These are phyloP conservation scores for Neelides folsomi DNA, from an alignment of 2,888 invertebrate species.

Conservation along the genomic window DNA sequence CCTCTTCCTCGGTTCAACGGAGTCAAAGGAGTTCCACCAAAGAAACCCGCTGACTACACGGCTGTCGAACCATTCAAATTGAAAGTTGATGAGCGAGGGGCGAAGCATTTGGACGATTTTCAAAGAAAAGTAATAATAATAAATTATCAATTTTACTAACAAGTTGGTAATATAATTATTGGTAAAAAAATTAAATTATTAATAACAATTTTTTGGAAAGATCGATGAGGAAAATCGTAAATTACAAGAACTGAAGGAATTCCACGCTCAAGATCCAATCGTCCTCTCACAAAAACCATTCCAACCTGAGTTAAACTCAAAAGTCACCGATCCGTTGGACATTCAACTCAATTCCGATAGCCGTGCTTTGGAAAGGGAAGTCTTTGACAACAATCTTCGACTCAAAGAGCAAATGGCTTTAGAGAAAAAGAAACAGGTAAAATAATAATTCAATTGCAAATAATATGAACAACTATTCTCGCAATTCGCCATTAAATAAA, in stretches of 20 bases:
- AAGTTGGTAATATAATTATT: no score
- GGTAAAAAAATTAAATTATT: no score
- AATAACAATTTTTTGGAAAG: slow-evolving; percentile 28
- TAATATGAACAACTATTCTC: not conserved
- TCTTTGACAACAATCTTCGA: slow-evolving; percentile 45
- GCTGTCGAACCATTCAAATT: slow-evolving; percentile 37
- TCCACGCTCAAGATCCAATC: slow-evolving; percentile 51
- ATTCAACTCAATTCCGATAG: slow-evolving; percentile 52
- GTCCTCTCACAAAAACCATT: slow-evolving; percentile 54
- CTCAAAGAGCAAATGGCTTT: slow-evolving; percentile 45
- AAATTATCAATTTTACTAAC: not conserved
- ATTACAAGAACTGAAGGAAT: slow-evolving; percentile 36
- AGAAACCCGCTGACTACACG: slow-evolving; percentile 35
- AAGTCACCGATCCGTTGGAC: slow-evolving; percentile 41
- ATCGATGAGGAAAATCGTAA: slow-evolving; percentile 38
- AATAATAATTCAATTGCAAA: slow-evolving; percentile 1
- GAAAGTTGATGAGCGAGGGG: slow-evolving; percentile 29
- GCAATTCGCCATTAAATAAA: not conserved
- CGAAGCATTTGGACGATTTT: slow-evolving; percentile 19
- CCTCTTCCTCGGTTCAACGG: slow-evolving; percentile 48
- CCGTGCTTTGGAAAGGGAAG: slow-evolving; percentile 49
- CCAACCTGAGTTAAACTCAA: slow-evolving; percentile 41
- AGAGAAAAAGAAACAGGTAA: slow-evolving; percentile 38
- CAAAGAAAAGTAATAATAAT: slow-evolving; percentile 18
- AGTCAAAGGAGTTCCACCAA: slow-evolving; percentile 37